Conservation (phyloP, 2,888 invertebrate species). For the Eristalis pertinax region DNA sequence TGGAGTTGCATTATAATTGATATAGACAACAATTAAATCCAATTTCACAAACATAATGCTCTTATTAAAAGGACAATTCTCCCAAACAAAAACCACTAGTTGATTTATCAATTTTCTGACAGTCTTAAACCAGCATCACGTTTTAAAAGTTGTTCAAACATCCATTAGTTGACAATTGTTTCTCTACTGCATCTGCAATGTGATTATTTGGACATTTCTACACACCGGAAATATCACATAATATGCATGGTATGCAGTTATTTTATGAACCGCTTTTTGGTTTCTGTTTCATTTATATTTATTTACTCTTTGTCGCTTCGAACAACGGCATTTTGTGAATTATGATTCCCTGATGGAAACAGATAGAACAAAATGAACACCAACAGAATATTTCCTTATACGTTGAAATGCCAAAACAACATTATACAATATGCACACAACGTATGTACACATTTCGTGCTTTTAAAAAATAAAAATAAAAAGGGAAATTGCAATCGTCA, state of each 20-base stretch:
- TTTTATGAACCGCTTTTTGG: conserved; percentile 7
- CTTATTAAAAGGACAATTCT: too few relatives aligned
- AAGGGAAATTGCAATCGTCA: neutral
- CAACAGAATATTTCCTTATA: neutral
- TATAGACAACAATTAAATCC: too few relatives aligned
- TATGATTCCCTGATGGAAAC: neutral
- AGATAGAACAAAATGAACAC: neutral
- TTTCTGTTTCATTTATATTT: conserved; percentile 24
- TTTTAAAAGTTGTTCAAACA: too few relatives aligned
- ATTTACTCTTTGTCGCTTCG: conserved; percentile 21
- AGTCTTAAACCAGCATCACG: too few relatives aligned
- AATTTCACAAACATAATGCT: too few relatives aligned
- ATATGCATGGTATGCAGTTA: neutral
- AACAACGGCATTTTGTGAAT: neutral
- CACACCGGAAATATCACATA: neutral
- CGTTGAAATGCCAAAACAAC: neutral
- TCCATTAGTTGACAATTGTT: too few relatives aligned
- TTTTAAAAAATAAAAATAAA: conserved; percentile 7
- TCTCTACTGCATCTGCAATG: neutral
- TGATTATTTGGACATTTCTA: neutral
- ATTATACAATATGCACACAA: neutral
- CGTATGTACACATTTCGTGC: neutral
- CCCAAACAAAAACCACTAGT: too few relatives aligned
- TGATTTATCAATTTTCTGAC: too few relatives aligned
- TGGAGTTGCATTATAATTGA: too few relatives aligned